A percentile compares a stretch with the other conserved stretches of the same genome.
phyloP scores from a whole-genome alignment of 2,113 vertebrate genomes.

The Heterochromis multidens region DNA sequence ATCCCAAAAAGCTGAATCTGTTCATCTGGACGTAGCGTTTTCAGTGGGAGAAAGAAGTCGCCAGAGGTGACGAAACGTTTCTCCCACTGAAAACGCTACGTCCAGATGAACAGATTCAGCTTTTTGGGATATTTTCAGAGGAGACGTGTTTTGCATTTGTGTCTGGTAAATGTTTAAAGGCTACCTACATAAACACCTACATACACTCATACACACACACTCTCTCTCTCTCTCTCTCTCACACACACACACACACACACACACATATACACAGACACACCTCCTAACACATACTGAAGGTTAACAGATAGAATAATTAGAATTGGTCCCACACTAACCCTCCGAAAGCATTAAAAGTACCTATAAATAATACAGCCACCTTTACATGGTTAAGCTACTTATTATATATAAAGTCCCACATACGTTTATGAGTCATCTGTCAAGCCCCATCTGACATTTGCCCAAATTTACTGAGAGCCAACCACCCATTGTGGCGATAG shows the following conservation, averaged over 20 bases:
- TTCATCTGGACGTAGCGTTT: too few relatives aligned
- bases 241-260: background rate
- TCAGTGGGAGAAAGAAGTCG: too few relatives aligned
- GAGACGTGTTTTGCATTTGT: background rate
- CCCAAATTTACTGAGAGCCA: background rate
- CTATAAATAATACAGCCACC: background rate
- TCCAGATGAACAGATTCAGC: too few relatives aligned
- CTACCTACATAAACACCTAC: background rate
- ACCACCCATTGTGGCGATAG: background rate
- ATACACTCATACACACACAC: background rate
- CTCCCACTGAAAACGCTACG: too few relatives aligned
- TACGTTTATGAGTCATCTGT: constrained; percentile 11
- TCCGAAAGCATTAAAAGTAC: background rate
- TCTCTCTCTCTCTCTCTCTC: too few relatives aligned
- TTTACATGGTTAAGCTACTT: background rate
- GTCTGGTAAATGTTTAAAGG: background rate
- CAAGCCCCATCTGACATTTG: background rate
- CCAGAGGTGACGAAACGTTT: too few relatives aligned
- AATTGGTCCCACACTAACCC: background rate
- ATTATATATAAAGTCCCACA: background rate
- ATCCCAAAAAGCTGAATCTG: too few relatives aligned
- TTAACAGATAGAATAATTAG: background rate
- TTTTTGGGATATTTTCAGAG: background rate
- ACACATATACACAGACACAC: background rate
- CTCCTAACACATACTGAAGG: background rate